Conservation (phyloP, 2,888 invertebrate genomes). For the Epinotia bilunana region DNA sequence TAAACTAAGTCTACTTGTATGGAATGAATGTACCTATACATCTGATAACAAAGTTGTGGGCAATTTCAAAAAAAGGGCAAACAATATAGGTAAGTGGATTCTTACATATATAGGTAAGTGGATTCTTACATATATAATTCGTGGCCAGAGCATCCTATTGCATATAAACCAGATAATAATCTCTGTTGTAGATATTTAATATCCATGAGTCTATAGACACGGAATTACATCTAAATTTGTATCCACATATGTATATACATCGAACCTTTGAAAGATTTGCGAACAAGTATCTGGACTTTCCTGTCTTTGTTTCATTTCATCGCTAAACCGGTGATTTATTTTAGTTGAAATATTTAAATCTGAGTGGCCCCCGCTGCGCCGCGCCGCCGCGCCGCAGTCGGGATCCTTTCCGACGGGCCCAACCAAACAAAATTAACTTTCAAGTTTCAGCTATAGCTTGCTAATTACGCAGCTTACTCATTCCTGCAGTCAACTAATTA, state of each 20-base stretch:
- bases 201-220: not conserved
- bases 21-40: not conserved
- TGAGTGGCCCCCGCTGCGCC: conserved; percentile 11
- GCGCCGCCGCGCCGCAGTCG: not conserved
- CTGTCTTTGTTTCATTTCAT: not conserved
- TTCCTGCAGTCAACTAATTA: conserved; percentile 10
- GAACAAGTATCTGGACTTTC: not conserved
- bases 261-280: too few relatives aligned
- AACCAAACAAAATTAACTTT: not conserved
- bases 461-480: not conserved
- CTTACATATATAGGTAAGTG: not conserved
- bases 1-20: too few relatives aligned
- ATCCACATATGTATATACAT: not conserved
- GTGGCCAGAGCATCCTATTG: not conserved
- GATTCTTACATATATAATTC: not conserved
- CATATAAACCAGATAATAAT: not conserved
- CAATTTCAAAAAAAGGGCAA: not conserved
- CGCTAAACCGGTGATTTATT: not conserved
- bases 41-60: too few relatives aligned
- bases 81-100: not conserved
- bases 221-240: not conserved
- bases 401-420: conserved; percentile 1
- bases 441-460: not conserved
- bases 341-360: conserved; percentile 7
- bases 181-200: not conserved